phyloP scores from a whole-genome alignment of 2,797 vertebrate genomes.

The Crenichthys baileyi region DNA sequence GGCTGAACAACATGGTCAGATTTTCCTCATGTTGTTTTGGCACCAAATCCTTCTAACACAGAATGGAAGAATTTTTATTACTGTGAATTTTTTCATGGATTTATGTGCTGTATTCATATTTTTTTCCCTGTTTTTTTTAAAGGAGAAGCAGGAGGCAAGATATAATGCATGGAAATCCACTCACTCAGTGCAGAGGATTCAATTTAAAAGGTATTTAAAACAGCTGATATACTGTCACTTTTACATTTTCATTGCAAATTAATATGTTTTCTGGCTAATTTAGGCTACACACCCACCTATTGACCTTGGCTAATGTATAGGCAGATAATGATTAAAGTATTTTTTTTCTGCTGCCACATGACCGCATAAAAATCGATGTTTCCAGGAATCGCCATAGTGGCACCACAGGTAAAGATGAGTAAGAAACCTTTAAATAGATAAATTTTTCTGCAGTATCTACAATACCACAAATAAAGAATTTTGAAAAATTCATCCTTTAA shows the following conservation, averaged over 20 bases:
- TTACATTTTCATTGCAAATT: background rate
- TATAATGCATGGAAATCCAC: slow-evolving; percentile 94
- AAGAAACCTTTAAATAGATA: no score
- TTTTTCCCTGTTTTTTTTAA: background rate
- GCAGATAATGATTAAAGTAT: background rate
- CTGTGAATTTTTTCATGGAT: slow-evolving; percentile 19
- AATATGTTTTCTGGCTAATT: background rate
- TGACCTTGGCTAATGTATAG: background rate
- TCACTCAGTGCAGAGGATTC: slow-evolving; percentile 97
- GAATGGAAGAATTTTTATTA: slow-evolving; percentile 19
- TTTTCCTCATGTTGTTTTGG: slow-evolving; percentile 51
- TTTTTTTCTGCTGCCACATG: no score
- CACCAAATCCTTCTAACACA: slow-evolving; percentile 11
- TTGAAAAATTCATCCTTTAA: no score
- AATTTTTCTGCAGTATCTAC: no score
- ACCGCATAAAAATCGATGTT: no score
- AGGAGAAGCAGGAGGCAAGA: slow-evolving; percentile 98
- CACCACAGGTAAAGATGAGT: no score
- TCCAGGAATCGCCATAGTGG: no score
- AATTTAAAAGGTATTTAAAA: slow-evolving; percentile 93
- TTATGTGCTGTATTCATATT: background rate
- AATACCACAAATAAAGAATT: no score
- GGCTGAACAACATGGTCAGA: slow-evolving; percentile 51
- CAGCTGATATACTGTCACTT: background rate
- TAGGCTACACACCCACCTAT: background rate